phyloP scores from a whole-genome alignment of 2,888 invertebrate species.

The Tineola bisselliella region DNA sequence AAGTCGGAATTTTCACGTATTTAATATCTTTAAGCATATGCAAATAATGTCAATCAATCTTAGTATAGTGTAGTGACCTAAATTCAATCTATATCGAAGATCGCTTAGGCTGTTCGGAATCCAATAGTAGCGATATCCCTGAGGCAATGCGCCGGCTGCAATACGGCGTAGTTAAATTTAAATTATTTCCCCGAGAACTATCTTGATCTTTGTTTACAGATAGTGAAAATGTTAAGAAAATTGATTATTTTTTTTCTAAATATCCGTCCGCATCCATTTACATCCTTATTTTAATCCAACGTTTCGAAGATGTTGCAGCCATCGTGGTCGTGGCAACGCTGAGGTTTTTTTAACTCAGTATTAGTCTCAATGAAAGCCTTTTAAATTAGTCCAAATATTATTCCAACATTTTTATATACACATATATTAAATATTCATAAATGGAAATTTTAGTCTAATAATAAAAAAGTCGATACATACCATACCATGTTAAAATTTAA shows the following conservation, averaged over 20 bases:
- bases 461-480: background rate
- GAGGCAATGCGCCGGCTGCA: conserved; percentile 2
- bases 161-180: conserved; percentile 8
- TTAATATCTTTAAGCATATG: too few species aligned
- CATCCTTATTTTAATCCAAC: too few species aligned
- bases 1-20: too few species aligned
- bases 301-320: too few species aligned
- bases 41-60: background rate
- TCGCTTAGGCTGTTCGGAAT: background rate
- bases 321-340: too few species aligned
- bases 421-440: background rate
- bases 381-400: too few species aligned
- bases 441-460: background rate
- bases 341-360: too few species aligned
- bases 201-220: conserved; percentile 8
- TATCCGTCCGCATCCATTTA: too few species aligned
- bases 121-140: conserved; percentile 11
- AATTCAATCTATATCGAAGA: conserved; percentile 4
- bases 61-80: conserved; percentile 8
- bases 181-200: conserved; percentile 10
- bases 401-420: too few species aligned
- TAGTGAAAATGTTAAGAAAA: background rate
- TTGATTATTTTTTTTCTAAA: background rate
- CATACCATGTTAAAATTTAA: background rate
- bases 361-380: too few species aligned